Conservation (phyloP, 1,140 invertebrate species). For the Stegodyphus mimosarum region DNA sequence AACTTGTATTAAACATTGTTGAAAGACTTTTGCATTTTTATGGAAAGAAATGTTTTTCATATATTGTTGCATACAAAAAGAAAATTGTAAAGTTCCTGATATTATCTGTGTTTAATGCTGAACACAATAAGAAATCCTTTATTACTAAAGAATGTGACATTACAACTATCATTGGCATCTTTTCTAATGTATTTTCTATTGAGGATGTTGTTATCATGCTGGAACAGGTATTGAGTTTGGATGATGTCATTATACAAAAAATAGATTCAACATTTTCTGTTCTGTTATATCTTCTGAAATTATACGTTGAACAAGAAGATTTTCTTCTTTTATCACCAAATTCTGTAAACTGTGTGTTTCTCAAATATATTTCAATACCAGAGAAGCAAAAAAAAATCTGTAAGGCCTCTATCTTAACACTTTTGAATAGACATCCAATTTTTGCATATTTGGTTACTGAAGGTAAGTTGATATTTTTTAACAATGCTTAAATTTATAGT, state of each 20-base stretch:
- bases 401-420: background rate
- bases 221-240: constrained; percentile 4
- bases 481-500: background rate
- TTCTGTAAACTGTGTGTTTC: constrained; percentile 15
- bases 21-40: too few relatives aligned
- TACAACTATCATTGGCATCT: constrained; percentile 5
- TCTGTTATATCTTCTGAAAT: constrained; percentile 13
- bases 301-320: constrained; percentile 12
- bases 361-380: background rate
- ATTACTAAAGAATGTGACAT: background rate
- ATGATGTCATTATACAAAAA: background rate
- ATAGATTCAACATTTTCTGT: background rate
- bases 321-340: background rate
- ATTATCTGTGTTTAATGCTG: too few relatives aligned
- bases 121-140: too few relatives aligned
- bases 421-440: constrained; percentile 20
- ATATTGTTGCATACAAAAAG: too few relatives aligned
- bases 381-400: constrained; percentile 23
- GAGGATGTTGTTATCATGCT: background rate
- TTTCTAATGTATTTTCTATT: constrained; percentile 10
- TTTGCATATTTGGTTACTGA: constrained; percentile 6
- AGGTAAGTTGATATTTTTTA: constrained; percentile 10
- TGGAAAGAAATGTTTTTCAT: too few relatives aligned
- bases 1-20: too few relatives aligned
- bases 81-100: too few relatives aligned